Evolutionary conservation across 2,797 vertebrate genomes (phyloP).

Genomic region (Aldrovandia affinis): DNA sequence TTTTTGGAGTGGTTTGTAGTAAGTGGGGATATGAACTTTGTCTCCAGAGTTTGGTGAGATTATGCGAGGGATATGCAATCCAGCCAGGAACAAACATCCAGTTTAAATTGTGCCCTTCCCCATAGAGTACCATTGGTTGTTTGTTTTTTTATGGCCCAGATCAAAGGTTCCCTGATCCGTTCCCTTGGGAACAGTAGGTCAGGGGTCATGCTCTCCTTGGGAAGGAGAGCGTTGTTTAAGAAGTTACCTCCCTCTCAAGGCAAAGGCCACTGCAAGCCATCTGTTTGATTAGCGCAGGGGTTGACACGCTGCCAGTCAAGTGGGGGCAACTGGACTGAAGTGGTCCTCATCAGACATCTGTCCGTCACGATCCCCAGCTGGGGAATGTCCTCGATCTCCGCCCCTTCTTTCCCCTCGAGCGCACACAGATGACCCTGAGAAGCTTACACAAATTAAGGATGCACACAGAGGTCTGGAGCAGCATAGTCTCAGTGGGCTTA

Average conservation of each 20-base stretch:
- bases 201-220: slow-evolving; percentile 17
- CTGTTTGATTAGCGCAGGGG: slow-evolving; percentile 18
- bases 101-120: neutral
- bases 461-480: neutral
- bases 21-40: neutral
- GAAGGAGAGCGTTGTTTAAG: neutral
- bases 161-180: slow-evolving; percentile 17
- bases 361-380: slow-evolving; percentile 22
- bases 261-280: slow-evolving; percentile 2
- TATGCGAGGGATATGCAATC: neutral
- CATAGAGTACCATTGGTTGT: neutral
- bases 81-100: neutral
- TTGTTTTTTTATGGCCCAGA: slow-evolving; percentile 21
- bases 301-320: slow-evolving; percentile 5
- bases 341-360: slow-evolving; percentile 11
- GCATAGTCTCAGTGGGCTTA: neutral
- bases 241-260: neutral
- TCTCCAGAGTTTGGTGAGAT: neutral
- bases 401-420: neutral
- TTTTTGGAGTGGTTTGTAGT: neutral
- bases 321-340: neutral
- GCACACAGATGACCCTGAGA: neutral
- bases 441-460: neutral
- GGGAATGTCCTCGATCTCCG: neutral
- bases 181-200: slow-evolving; percentile 8